A percentile compares a stretch with the other conserved stretches of the same genome.
Evolutionary conservation across 37 sponge, comb jelly and placozoan species (phyloP).

Genomic region (Oscarella lobularis): DNA sequence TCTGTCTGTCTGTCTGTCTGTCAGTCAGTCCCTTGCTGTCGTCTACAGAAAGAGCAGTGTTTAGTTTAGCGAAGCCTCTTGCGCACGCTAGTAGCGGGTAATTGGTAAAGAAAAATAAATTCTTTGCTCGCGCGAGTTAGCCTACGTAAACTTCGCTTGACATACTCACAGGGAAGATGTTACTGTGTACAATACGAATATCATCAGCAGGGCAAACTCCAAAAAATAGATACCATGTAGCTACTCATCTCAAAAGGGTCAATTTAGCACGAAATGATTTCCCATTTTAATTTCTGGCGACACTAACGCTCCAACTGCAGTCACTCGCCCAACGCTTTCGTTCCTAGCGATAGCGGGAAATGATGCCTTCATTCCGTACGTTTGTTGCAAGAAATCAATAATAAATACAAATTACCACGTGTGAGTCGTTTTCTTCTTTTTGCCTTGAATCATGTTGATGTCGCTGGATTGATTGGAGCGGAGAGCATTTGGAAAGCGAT

Average conservation of each 20-base stretch:
- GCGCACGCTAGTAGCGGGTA: too few relatives aligned
- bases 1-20: too few relatives aligned
- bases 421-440: too few relatives aligned
- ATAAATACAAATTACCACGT: too few relatives aligned
- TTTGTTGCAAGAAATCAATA: too few relatives aligned
- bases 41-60: too few relatives aligned
- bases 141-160: too few relatives aligned
- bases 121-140: too few relatives aligned
- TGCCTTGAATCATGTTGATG: constrained; percentile 82
- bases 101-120: too few relatives aligned
- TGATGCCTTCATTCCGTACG: constrained; percentile 45
- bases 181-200: constrained; percentile 26
- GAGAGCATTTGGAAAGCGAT: constrained; percentile 53
- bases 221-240: background rate
- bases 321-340: constrained; percentile 72
- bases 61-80: too few relatives aligned
- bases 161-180: constrained; percentile 32
- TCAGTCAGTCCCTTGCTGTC: too few relatives aligned
- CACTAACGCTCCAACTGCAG: too few relatives aligned
- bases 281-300: constrained; percentile 47
- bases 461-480: constrained; percentile 83
- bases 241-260: constrained; percentile 53
- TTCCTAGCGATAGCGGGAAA: constrained; percentile 77
- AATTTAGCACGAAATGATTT: constrained; percentile 55
- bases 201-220: constrained; percentile 16